Evolutionary conservation across 2,888 invertebrate species (phyloP).

Genomic region (Creontiades dilutus): DNA sequence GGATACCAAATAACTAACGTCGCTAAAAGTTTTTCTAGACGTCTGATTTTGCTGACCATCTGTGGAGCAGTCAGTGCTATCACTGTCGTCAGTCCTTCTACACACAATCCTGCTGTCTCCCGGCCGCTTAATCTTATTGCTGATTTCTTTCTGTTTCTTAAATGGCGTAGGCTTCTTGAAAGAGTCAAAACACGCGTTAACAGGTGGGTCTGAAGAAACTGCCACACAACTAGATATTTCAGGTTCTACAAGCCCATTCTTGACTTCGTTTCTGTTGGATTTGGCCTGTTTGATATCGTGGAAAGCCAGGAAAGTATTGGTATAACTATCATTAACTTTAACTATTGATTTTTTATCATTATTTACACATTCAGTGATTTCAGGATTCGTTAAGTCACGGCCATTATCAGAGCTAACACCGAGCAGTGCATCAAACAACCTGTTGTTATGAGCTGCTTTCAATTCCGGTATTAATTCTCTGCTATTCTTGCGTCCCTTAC

Average conservation of each 20-base stretch:
- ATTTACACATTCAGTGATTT: neutral
- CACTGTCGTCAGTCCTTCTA: slow-evolving; percentile 57
- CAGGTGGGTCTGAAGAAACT: neutral
- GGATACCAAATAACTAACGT: neutral
- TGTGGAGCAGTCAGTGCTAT: slow-evolving; percentile 5
- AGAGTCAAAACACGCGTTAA: neutral
- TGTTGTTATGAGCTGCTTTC: neutral
- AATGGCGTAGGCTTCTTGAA: slow-evolving; percentile 20
- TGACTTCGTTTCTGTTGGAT: neutral
- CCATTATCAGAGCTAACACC: neutral
- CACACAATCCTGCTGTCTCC: slow-evolving; percentile 49
- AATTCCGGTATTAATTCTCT: neutral
- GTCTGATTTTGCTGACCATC: neutral
- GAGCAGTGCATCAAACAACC: neutral
- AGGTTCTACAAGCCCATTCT: neutral
- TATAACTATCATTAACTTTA: neutral
- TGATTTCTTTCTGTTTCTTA: slow-evolving; percentile 51
- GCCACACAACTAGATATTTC: neutral
- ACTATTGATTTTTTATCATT: neutral
- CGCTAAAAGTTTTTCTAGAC: neutral
- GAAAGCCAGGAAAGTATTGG: neutral
- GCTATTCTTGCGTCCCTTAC: neutral
- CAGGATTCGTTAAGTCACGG: neutral
- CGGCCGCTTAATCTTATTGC: slow-evolving; percentile 40
- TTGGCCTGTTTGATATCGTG: neutral